Conservation (phyloP, 30 jellyfish, hydroid and myxozoan species). For the Cassiopea andromeda region DNA sequence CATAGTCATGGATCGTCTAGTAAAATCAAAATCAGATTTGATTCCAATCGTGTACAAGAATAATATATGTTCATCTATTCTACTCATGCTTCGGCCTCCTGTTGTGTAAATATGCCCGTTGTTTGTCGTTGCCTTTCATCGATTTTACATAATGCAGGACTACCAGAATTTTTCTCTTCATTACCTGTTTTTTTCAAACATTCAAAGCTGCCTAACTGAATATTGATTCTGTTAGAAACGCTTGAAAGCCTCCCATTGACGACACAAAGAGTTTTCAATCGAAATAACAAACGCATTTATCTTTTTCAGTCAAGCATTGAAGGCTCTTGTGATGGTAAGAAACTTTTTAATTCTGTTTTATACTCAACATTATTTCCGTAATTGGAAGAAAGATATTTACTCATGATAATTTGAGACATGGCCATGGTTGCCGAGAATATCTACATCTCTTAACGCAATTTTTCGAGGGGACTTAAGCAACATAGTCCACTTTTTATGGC, state of each 20-base stretch:
- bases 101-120: neutral
- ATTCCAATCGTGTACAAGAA: too few relatives aligned
- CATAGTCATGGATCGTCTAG: too few relatives aligned
- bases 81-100: neutral
- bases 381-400: neutral
- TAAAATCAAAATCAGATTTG: too few relatives aligned
- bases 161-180: neutral
- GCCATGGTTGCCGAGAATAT: too few relatives aligned
- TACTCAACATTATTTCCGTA: neutral
- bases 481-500: too few relatives aligned
- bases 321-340: slow-evolving; percentile 30
- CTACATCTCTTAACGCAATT: too few relatives aligned
- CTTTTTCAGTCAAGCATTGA: slow-evolving; percentile 48
- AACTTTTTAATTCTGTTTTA: neutral
- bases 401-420: too few relatives aligned
- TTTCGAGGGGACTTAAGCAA: too few relatives aligned
- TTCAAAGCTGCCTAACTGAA: slow-evolving; percentile 4
- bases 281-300: slow-evolving; percentile 4
- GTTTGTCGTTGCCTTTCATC: neutral
- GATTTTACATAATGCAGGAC: neutral
- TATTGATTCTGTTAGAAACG: slow-evolving; percentile 1
- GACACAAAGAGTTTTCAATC: neutral
- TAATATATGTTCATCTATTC: neutral
- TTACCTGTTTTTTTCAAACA: neutral
- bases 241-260: neutral